Evolutionary conservation across 92 coral and sea anemone species (phyloP).

Genomic region (Epizoanthus stellaris): DNA sequence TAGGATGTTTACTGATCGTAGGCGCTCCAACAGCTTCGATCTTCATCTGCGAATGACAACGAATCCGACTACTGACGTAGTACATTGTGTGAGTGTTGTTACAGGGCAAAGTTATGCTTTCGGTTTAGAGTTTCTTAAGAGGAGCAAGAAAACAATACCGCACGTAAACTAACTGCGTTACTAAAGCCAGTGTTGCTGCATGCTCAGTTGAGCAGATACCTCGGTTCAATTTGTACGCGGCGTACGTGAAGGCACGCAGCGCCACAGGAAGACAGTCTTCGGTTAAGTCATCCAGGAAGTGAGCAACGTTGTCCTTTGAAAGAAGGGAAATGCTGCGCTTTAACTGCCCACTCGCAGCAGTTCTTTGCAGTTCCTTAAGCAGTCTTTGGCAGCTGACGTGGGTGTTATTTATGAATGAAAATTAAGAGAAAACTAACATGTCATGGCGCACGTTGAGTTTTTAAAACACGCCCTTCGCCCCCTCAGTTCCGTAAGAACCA

Average conservation of each 20-base stretch:
- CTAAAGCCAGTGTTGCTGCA: too few relatives aligned
- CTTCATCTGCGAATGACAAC: too few relatives aligned
- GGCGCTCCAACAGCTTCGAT: too few relatives aligned
- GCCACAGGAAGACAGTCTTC: slow-evolving; percentile 3
- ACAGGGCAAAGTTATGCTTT: too few relatives aligned
- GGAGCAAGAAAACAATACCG: too few relatives aligned
- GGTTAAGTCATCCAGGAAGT: slow-evolving; percentile 20
- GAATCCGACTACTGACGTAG: too few relatives aligned
- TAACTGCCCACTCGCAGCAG: slow-evolving; percentile 13
- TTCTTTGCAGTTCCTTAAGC: background rate
- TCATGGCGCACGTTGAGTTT: background rate
- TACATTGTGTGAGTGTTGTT: too few relatives aligned
- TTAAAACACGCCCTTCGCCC: slow-evolving; percentile 31
- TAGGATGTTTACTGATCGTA: too few relatives aligned
- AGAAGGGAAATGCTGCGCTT: background rate
- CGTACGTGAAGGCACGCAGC: slow-evolving; percentile 23
- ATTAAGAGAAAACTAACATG: background rate
- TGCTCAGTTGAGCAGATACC: too few relatives aligned
- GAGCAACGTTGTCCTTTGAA: background rate
- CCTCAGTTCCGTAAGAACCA: slow-evolving; percentile 20
- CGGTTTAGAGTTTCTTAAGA: too few relatives aligned
- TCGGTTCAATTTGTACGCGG: background rate
- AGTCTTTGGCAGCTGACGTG: background rate
- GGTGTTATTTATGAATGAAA: background rate
- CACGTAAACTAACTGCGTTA: too few relatives aligned